These are phyloP conservation scores for Calypte anna DNA, from an alignment of 2,113 vertebrate genomes.

Conservation along the genomic window DNA sequence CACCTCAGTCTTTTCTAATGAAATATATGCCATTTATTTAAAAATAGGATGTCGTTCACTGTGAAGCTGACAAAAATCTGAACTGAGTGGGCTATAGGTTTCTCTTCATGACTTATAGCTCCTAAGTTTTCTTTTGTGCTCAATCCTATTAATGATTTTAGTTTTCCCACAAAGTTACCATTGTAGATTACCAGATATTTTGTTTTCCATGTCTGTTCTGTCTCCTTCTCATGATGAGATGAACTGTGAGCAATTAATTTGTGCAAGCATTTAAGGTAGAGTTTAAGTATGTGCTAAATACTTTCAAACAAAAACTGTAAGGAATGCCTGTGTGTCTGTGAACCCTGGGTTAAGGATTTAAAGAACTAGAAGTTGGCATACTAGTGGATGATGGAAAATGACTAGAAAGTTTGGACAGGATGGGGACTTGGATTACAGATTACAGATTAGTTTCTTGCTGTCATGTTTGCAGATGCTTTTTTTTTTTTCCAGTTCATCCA, in stretches of 20 bases:
- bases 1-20: background rate
- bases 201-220: background rate
- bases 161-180: background rate
- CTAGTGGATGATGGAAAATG: background rate
- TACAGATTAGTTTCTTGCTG: background rate
- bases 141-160: background rate
- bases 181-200: background rate
- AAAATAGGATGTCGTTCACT: background rate
- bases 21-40: background rate
- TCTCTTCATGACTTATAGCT: background rate
- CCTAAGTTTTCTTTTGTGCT: background rate
- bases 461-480: background rate
- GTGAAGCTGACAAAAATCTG: background rate
- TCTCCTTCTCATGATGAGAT: background rate
- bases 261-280: background rate
- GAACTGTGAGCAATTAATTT: background rate
- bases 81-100: fast-evolving
- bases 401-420: background rate
- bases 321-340: background rate
- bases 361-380: background rate
- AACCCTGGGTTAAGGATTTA: background rate
- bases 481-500: background rate
- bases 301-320: background rate
- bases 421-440: background rate
- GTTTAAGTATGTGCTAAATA: slow-evolving; percentile 23